These are phyloP conservation scores for Chironomus striatipennis DNA, from an alignment of 1,140 invertebrate species.

Conservation along the genomic window DNA sequence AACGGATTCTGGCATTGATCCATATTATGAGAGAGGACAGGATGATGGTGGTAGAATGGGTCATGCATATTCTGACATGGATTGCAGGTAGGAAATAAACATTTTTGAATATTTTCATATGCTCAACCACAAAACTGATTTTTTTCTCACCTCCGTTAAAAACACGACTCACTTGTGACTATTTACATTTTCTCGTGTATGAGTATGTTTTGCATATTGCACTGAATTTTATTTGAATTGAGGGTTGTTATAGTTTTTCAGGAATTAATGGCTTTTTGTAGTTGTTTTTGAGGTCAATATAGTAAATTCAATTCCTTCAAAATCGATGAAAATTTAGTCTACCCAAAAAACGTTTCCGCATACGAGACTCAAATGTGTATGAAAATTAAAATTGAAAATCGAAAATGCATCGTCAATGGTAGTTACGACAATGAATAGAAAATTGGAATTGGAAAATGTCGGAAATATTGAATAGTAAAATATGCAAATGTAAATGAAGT, in stretches of 20 bases:
- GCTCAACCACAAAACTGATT: no score
- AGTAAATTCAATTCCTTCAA: no score
- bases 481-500: neutral
- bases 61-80: constrained; percentile 47
- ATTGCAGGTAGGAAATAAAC: constrained; percentile 42
- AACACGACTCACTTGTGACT: no score
- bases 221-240: no score
- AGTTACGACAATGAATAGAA: constrained; percentile 6
- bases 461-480: neutral
- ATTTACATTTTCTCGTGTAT: no score
- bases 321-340: no score
- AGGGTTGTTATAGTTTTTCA: no score
- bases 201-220: no score
- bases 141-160: no score
- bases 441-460: neutral
- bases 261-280: no score
- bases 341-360: no score
- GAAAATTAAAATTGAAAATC: neutral
- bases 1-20: constrained; percentile 44
- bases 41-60: constrained; percentile 35
- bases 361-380: neutral
- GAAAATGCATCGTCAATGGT: neutral
- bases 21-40: constrained; percentile 29
- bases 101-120: neutral
- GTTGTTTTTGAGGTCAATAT: no score